These are phyloP conservation scores for Hymenochirus boettgeri DNA, from an alignment of 2,113 vertebrate species.

Conservation along the genomic window DNA sequence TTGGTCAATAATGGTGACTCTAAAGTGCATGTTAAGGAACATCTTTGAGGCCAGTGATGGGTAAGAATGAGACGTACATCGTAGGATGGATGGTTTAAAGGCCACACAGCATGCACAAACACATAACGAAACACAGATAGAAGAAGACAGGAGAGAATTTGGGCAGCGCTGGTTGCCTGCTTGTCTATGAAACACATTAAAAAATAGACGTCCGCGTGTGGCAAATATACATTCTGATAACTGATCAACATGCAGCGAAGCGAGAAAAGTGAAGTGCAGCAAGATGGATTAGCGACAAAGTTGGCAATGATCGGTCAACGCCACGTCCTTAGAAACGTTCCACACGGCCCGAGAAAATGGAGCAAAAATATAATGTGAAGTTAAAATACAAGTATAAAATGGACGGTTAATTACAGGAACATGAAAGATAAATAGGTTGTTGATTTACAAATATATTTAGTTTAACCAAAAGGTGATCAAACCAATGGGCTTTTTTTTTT, in stretches of 20 bases:
- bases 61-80: slow-evolving; percentile 42
- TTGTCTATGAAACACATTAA: slow-evolving; percentile 87
- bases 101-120: slow-evolving; percentile 63
- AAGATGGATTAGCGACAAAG: slow-evolving; percentile 26
- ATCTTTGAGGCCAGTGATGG: slow-evolving; percentile 63
- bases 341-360: slow-evolving; percentile 35
- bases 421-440: slow-evolving; percentile 48
- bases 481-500: too few relatives aligned
- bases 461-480: too few relatives aligned
- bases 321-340: slow-evolving; percentile 26
- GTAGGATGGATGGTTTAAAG: slow-evolving; percentile 42
- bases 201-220: slow-evolving; percentile 72
- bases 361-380: too few relatives aligned
- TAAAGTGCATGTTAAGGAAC: slow-evolving; percentile 40
- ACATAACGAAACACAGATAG: slow-evolving; percentile 53
- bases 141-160: slow-evolving; percentile 61
- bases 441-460: neutral
- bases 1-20: slow-evolving; percentile 42
- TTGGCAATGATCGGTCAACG: slow-evolving; percentile 18
- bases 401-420: slow-evolving; percentile 30
- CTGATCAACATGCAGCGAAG: slow-evolving; percentile 50
- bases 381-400: neutral
- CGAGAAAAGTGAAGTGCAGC: slow-evolving; percentile 40
- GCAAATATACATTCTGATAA: slow-evolving; percentile 50
- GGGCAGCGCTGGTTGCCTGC: slow-evolving; percentile 98